Percentiles rank a stretch among this genome's conserved stretches.
Conservation (phyloP, 2,888 invertebrate species). For the Molorchus minor region DNA sequence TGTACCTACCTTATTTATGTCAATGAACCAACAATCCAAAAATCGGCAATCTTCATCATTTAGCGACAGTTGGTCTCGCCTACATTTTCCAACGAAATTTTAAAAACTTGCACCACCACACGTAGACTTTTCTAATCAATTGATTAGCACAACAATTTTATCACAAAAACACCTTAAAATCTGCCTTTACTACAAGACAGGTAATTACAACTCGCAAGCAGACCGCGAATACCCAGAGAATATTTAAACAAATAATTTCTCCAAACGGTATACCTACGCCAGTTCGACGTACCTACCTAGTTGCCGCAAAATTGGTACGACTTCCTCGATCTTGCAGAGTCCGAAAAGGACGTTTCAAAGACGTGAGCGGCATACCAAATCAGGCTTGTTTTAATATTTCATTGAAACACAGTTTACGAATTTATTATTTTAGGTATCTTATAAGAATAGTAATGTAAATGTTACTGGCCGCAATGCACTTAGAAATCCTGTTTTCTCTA, state of each 20-base stretch:
- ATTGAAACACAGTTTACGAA: conserved; percentile 2
- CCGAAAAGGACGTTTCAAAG: conserved; percentile 4
- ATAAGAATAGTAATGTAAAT: neutral
- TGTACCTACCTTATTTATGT: too few species aligned
- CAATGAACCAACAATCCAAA: too few species aligned
- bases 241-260: conserved; percentile 22
- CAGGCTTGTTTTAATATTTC: neutral
- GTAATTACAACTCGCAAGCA: neutral
- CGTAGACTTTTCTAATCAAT: too few species aligned
- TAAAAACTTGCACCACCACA: too few species aligned
- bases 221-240: neutral
- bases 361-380: conserved; percentile 15
- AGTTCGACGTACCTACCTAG: conserved; percentile 14
- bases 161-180: too few species aligned
- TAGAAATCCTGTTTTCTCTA: neutral
- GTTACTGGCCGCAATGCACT: neutral
- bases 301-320: too few species aligned
- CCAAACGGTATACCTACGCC: conserved; percentile 6
- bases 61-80: too few species aligned
- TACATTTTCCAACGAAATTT: too few species aligned
- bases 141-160: too few species aligned
- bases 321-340: conserved; percentile 16
- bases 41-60: too few species aligned
- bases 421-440: conserved; percentile 2
- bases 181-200: neutral